Evolutionary conservation across 2,113 vertebrate genomes (phyloP), one percentile per base, ranked within the genome.

Genomic region (Catharus fuscescens): DNA sequence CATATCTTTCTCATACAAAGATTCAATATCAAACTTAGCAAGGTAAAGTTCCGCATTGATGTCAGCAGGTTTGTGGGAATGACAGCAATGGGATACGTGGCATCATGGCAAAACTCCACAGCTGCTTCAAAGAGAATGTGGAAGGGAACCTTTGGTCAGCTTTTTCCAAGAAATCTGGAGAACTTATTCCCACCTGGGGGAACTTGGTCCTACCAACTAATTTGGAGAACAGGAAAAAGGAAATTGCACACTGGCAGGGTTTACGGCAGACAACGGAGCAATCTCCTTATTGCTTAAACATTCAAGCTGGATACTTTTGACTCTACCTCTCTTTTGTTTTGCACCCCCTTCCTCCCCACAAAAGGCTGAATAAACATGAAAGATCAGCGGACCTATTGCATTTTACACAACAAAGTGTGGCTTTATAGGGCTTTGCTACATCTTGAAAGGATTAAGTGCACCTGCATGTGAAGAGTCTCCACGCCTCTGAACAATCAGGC

Each of bases 141-240:
- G 90, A 87, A 47, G 44, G 72, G 72, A 93, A 86, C 14, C 73
- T 89, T 64, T 61, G n/a, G 57, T 77, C 80, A 95, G 15, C 36
- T 93, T 80, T 86, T 86, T 64, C 79, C 38, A 85, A 85, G 74
- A 86, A 89, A 57, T 92, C 92, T 96, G 95, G 88, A 92, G 64
- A 88, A 94, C 56, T 95, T 95, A 86, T 56, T 94, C 93, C 96
- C 96, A 97, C 85, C 96, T 97, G 94, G 67, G 62, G 85, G 71
- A 96, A 67, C 90, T 82, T 93, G 91, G 91, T 97, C 91, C 97
- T 97, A 96, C 96, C 93, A 91, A 93, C 80, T 97, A 96, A 97
- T 97, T 93, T 96, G 90, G 84, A 98, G 95, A 97, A 97, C 96
- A 97, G 98, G 97, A 97, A 97, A 98, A 95, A 98, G 97, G 98